These are phyloP conservation scores for Bursaphelenchus okinawaensis DNA, from an alignment of 2,888 invertebrate genomes.

Conservation along the genomic window DNA sequence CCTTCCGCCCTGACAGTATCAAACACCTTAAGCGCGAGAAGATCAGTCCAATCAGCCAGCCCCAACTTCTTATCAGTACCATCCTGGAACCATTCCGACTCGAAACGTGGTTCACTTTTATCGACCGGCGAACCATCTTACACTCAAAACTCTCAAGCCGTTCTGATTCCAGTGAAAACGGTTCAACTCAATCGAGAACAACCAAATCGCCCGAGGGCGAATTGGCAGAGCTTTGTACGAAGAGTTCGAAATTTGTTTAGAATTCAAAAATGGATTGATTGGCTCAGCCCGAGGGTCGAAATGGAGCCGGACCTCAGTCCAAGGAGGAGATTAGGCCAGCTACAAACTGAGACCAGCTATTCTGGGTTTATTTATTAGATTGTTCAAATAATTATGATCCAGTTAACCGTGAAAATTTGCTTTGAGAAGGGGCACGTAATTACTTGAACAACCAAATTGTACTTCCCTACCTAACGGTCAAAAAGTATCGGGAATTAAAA, in stretches of 20 bases:
- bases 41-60: not conserved
- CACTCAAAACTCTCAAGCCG: not conserved
- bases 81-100: not conserved
- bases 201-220: not conserved
- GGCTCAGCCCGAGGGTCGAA: not conserved
- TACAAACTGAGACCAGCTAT: slow-evolving; percentile 6
- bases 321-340: not conserved
- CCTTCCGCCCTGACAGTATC: not conserved
- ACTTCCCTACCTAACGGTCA: too few relatives aligned
- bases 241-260: too few relatives aligned
- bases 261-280: too few relatives aligned
- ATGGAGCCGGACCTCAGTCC: not conserved
- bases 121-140: not conserved
- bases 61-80: not conserved
- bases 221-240: slow-evolving; percentile 1
- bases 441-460: too few relatives aligned
- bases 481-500: too few relatives aligned
- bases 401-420: too few relatives aligned
- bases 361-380: slow-evolving; percentile 5
- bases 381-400: too few relatives aligned
- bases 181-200: not conserved
- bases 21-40: not conserved
- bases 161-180: not conserved
- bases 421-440: too few relatives aligned
- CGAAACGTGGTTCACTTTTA: not conserved